Evolutionary conservation across 2,888 invertebrate genomes (phyloP), one percentile per base, ranked within the genome.

Genomic region (Eilema griseolum): DNA sequence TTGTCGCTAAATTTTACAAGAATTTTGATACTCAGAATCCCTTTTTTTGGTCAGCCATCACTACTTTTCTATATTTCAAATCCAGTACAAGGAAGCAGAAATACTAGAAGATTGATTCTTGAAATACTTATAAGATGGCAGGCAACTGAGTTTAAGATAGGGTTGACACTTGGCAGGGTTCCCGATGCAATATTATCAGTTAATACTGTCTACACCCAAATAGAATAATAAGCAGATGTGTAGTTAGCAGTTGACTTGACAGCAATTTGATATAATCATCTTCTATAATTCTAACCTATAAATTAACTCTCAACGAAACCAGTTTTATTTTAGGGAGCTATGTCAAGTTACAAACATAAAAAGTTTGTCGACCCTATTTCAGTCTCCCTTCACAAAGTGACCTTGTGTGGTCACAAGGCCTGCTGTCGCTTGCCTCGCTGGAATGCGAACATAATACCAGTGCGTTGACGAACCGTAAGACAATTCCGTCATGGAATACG

Each of bases 351-450:
- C 46, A 65, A 5, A 67, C 83, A 76, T 80, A 78, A 79, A 80
- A 80, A 83, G 81, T 83, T 71, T 78, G 83, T 81, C 81, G 80
- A 81, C 83, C 83, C 82, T 82, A 83, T 78, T 77, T 81, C 74
- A 78, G 69, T 73, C 82, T 86, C 94, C 95, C 94, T 94, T 94
- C 94, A 93, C 95, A 88, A 86, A 78, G 77, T 88, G 93, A 90
- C 95, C 95, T 95, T 95, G 95, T 86, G 84, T 85, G 82, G 82
- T 85, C 88, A 84, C 91, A 91, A 92, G 92, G 90, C 92, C 88
- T 87, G 70, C 74, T 90, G 90, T 91, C 90, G 92, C 88, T 91
- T 87, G 88, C 88, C 88, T 90, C 89, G 85, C 64, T 83, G 92
- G 94, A 95, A 95, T 94, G 94, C 89, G 89, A 86, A 88, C 90